Base-by-base conservation (phyloP, 2,888 invertebrate genomes). In the Macropis europaea region DNA sequence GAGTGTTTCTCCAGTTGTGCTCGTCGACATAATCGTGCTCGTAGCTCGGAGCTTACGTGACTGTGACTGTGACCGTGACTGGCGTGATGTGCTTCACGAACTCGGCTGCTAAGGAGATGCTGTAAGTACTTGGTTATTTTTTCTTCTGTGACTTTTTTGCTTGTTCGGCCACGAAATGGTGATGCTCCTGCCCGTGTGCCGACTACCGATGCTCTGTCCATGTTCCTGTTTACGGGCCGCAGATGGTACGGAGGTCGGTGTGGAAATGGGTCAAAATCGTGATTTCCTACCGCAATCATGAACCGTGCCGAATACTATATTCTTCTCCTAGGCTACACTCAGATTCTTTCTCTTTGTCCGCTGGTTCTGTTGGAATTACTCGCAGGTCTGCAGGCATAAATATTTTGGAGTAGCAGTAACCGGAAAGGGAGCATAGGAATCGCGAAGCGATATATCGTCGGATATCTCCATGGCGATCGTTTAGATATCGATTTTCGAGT, bases 21-120 rank as follows among this genome's bases (percentile, higher is more conserved):
- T 45, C 54, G 40, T 19, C 26, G 13, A 34, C 40, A 52, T 64
- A 40, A 47, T 47, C 60, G 69, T 42, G 52, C 60, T 36, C 40
- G 36, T 38, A 47, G 36, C 13, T 56, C 71, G 57, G 38, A 42
- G 73, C 68, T 60, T 71, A 64, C 77, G 72, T 70, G 80, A 74
- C 81, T 81, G 81, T 79, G 77, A 82, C 76, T 75, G 82, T 82
- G 75, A 76, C 56, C 52, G 64, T 36, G 47, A 56, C 68, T 40
- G 43, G 61, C 66, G 73, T 40, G 50, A 67, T 69, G 67, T 59
- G 42, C 53, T 32, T 62, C 57, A 64, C 7, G 36, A 43, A 56
- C 57, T 59, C 28, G 50, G 15, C 61, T 57, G 32, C 45, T 50
- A 36, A 57, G 62, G 62, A 70, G 76, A 82, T 82, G 82, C 77